These are phyloP conservation scores for Protosalanx chinensis DNA, from an alignment of 2,797 vertebrate genomes.

Conservation along the genomic window DNA sequence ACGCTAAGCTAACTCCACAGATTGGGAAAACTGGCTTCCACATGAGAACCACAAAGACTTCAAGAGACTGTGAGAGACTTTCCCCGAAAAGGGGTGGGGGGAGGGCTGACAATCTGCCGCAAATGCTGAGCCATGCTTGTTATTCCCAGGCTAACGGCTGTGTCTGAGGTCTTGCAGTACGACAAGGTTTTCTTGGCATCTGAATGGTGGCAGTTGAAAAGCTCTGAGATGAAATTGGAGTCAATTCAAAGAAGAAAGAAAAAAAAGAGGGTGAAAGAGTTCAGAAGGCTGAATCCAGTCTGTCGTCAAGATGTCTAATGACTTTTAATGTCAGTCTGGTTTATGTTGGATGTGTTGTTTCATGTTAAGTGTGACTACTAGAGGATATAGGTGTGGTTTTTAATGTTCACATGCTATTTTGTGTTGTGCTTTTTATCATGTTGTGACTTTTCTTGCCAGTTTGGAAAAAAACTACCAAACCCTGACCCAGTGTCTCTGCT, in stretches of 20 bases:
- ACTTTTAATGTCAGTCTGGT: background rate
- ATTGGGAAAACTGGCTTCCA: background rate
- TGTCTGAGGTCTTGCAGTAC: background rate
- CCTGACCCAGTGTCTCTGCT: slow-evolving; percentile 23
- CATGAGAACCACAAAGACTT: background rate
- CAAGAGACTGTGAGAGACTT: background rate
- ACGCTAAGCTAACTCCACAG: background rate
- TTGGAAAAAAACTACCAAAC: background rate
- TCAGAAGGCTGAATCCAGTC: background rate
- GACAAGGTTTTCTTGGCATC: slow-evolving; percentile 6
- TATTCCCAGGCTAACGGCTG: background rate
- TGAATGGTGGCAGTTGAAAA: background rate
- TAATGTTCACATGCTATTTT: background rate
- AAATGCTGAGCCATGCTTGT: slow-evolving; percentile 4
- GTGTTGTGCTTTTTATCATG: slow-evolving; percentile 4
- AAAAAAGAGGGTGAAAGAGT: background rate
- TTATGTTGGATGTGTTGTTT: background rate
- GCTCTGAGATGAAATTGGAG: slow-evolving; percentile 1
- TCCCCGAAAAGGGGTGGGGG: background rate
- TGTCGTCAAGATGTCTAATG: background rate
- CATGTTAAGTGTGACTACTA: background rate
- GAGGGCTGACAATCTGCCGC: background rate
- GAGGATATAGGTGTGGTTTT: background rate
- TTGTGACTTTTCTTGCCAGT: background rate
- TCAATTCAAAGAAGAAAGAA: background rate